A percentile compares a stretch with the other conserved stretches of the same genome.
Evolutionary conservation across 2,888 invertebrate genomes (phyloP).

Genomic region (Apamea sordens): DNA sequence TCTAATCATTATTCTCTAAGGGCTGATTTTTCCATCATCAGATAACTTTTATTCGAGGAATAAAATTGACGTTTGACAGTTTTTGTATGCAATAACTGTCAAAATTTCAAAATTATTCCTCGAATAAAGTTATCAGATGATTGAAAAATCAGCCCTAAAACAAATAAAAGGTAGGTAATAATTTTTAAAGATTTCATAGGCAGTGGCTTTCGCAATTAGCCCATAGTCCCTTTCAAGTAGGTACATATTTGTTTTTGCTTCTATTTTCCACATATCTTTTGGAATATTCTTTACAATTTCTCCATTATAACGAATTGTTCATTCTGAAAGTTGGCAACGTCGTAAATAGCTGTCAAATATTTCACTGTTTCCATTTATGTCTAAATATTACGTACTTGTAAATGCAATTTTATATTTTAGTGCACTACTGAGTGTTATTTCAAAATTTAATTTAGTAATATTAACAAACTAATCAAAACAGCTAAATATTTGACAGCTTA

Average conservation of each 20-base stretch:
- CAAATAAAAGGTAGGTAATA: background rate
- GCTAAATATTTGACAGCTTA: background rate
- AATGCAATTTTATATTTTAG: background rate
- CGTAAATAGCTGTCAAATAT: background rate
- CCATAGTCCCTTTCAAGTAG: background rate
- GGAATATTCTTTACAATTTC: background rate
- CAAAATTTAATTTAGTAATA: background rate
- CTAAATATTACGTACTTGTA: background rate
- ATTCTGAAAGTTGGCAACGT: background rate
- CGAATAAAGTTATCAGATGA: too few species aligned
- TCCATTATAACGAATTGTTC: background rate
- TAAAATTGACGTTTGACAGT: too few species aligned
- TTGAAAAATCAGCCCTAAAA: background rate
- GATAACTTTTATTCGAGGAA: too few species aligned
- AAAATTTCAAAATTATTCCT: too few species aligned
- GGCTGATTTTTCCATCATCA: too few species aligned
- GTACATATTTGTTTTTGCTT: background rate
- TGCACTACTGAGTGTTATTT: background rate
- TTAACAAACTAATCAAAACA: background rate
- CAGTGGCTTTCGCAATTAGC: too few species aligned
- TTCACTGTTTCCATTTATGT: too few species aligned
- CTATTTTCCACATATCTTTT: background rate
- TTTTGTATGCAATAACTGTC: too few species aligned
- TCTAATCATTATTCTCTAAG: background rate
- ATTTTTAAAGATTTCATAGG: too few species aligned